Base-by-base conservation (phyloP, 2,797 vertebrate genomes). In the Falco concolor region DNA sequence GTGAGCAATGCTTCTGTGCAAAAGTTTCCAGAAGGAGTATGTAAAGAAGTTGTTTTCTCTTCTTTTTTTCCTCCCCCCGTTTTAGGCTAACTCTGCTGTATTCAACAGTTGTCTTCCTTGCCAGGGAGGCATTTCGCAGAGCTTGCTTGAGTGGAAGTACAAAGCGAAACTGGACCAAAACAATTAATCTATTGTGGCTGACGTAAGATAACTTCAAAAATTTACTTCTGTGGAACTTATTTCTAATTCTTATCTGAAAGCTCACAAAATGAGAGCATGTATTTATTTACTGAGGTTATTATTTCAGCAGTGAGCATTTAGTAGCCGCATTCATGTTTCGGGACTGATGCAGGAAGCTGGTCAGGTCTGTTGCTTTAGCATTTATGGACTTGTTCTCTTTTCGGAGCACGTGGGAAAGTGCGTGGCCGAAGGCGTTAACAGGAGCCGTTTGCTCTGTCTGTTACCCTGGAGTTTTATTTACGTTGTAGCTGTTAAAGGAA, bases 81-180 rank as follows among this genome's bases (percentile, higher is more conserved):
- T 72, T 53, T 96, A 99, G 99, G 98, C 95, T 99, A 27, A 99
- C 98, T 7, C 95, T 99, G 3, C 98, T 99, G 73, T 99, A 99
- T 96, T 98, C 99, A 6, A 99, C 99, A 12, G 93, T 98, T 79
- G 98, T 99, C 12, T 99, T 99, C 97, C 93, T 99, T 36, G 99
- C 99, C 92, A 98, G 99, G 97, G 99, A 99, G 89, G 99, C 99
- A 0, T 99, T 99, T 96, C 98, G 99, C 54, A 99, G 98, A 98
- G 99, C 99, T 36, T 99, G 99, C 97, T 96, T 99, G 86, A 99
- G 99, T 81, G 98, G 98, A 27, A 97, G 97, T 8, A 40, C 98
- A 11, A 98, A 98, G 92, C 98, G 98, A 95, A 99, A 98, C 94
- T 99, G 99, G 99, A 98, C 98, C 95, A 98, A 99, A 97, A 98